Conservation (phyloP, 2,113 vertebrate genomes). For the Heterochromis multidens region DNA sequence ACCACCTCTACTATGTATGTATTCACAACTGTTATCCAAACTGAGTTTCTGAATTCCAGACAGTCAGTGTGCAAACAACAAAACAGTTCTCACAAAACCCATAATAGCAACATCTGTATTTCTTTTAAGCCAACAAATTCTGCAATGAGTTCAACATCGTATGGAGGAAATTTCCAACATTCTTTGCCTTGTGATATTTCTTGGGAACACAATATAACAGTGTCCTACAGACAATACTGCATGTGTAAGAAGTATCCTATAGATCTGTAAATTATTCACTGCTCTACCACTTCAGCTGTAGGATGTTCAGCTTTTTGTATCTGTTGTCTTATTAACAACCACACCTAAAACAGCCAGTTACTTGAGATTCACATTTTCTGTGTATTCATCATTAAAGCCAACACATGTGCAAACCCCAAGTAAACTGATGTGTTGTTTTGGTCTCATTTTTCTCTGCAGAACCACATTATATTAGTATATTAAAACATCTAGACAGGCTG, state of each 20-base stretch:
- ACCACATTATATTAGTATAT: background rate
- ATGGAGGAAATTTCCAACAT: too few species aligned
- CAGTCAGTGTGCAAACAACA: too few species aligned
- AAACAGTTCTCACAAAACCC: background rate
- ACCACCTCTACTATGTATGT: rapidly evolving
- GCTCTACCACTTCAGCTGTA: background rate
- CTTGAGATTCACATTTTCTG: background rate
- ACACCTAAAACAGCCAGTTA: background rate
- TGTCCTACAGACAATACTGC: background rate
- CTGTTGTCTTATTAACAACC: background rate
- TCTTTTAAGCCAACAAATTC: too few species aligned
- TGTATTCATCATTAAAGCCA: background rate
- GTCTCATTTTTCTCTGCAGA: background rate
- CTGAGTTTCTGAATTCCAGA: background rate
- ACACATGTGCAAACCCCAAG: rapidly evolving
- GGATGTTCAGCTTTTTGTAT: background rate
- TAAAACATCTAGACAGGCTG: background rate
- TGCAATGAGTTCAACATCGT: too few species aligned
- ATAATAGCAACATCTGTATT: background rate
- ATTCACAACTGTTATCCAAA: background rate
- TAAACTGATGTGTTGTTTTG: background rate
- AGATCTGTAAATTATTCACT: background rate
- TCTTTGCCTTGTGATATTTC: too few species aligned
- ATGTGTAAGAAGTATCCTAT: background rate
- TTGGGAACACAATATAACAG: too few species aligned